A percentile compares a stretch with the other conserved stretches of the same genome.
Evolutionary conservation across 1,140 invertebrate genomes (phyloP).

Genomic region (Calliopsis andreniformis): DNA sequence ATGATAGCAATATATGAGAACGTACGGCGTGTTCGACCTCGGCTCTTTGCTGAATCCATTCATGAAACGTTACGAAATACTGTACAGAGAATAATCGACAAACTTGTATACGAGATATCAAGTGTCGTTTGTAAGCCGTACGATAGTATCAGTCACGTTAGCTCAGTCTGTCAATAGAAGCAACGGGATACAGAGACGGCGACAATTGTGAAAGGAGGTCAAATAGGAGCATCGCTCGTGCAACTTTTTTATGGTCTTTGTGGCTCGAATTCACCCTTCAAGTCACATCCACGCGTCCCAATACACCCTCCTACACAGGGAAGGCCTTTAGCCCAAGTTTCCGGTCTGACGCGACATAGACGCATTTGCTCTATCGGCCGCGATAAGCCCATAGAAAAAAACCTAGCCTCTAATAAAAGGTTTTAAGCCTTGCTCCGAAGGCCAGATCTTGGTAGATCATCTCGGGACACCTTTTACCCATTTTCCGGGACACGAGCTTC

Average conservation of each 20-base stretch:
- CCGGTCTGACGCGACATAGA: slow-evolving; percentile 9
- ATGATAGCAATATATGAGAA: too few relatives aligned
- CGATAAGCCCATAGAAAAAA: slow-evolving; percentile 12
- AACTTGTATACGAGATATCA: too few relatives aligned
- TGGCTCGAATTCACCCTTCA: background rate
- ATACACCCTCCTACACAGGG: background rate
- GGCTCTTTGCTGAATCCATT: too few relatives aligned
- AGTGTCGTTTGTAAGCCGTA: too few relatives aligned
- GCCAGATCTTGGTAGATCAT: slow-evolving; percentile 4
- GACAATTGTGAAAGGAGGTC: background rate
- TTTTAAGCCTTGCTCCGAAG: slow-evolving; percentile 6
- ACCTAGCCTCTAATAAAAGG: background rate
- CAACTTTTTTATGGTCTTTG: background rate
- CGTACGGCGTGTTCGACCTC: too few relatives aligned
- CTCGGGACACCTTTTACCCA: slow-evolving; percentile 17
- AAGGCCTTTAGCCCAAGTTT: slow-evolving; percentile 8
- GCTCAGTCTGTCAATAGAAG: background rate
- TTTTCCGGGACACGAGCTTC: slow-evolving; percentile 25
- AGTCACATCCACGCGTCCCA: background rate
- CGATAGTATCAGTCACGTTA: too few relatives aligned
- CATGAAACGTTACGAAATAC: too few relatives aligned
- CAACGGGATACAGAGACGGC: background rate
- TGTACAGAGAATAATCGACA: too few relatives aligned
- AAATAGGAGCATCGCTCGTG: background rate
- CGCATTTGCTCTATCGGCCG: background rate